Conservation (phyloP, 2,888 invertebrate genomes). For the Gymnoscelis rufifasciata region DNA sequence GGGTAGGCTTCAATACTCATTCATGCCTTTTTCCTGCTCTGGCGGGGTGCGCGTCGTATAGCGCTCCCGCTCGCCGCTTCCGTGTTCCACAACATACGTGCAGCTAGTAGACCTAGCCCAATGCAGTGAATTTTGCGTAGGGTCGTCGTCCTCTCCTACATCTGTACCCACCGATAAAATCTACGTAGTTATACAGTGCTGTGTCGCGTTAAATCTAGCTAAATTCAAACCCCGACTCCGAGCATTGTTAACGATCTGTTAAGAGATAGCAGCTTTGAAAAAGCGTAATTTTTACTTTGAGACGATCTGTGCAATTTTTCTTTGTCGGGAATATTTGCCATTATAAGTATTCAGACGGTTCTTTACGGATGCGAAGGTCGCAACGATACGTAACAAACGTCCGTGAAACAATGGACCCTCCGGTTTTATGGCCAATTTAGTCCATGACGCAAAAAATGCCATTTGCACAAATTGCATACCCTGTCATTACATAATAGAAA, state of each 20-base stretch:
- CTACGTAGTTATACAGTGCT: constrained; percentile 29
- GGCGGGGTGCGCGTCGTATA: constrained; percentile 49
- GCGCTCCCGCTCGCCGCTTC: constrained; percentile 65
- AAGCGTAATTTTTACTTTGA: constrained; percentile 49
- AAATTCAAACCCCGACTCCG: constrained; percentile 40
- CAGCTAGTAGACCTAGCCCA: constrained; percentile 78
- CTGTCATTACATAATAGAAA: constrained; percentile 43
- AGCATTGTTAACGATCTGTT: constrained; percentile 15
- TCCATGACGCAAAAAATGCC: constrained; percentile 53
- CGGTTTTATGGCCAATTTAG: constrained; percentile 49
- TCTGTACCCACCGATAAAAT: constrained; percentile 42
- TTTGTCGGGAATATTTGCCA: constrained; percentile 42
- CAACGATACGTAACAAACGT: constrained; percentile 36
- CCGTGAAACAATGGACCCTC: constrained; percentile 40
- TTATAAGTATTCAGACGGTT: constrained; percentile 32
- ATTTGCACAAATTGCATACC: constrained; percentile 66
- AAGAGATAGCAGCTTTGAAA: constrained; percentile 30
- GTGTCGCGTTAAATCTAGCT: constrained; percentile 44
- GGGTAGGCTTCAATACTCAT: constrained; percentile 78
- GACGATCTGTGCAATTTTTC: constrained; percentile 48
- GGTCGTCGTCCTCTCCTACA: constrained; percentile 71
- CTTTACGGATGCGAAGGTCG: constrained; percentile 37
- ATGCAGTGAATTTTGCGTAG: constrained; percentile 80
- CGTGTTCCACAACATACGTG: constrained; percentile 72
- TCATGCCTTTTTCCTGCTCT: constrained; percentile 74